Evolutionary conservation across 2,797 vertebrate genomes (phyloP).

Genomic region (Coendou prehensilis): DNA sequence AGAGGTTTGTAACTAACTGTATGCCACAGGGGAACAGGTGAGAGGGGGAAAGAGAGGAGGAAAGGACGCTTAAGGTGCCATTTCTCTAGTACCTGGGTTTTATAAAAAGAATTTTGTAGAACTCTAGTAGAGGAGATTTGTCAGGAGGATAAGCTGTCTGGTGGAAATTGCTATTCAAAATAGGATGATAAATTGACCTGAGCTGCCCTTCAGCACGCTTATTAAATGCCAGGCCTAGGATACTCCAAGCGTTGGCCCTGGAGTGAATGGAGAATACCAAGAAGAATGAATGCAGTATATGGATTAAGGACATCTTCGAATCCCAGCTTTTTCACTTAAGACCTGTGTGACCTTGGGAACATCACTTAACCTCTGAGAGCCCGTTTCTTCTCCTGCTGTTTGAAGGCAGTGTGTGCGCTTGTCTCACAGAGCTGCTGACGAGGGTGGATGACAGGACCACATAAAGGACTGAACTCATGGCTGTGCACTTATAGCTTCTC

Average conservation of each 20-base stretch:
- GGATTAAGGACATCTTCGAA: neutral
- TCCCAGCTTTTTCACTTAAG: neutral
- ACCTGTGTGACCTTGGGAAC: neutral
- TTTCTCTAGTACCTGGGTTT: neutral
- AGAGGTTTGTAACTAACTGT: slow-evolving; percentile 48
- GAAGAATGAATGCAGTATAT: neutral
- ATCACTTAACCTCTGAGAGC: neutral
- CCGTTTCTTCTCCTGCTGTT: neutral
- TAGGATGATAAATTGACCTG: neutral
- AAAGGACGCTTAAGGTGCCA: neutral
- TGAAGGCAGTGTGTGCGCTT: neutral
- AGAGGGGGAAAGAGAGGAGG: neutral
- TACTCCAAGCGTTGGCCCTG: no score
- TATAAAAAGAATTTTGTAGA: neutral
- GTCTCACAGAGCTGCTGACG: neutral
- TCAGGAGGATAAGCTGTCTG: neutral
- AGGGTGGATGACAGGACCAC: neutral
- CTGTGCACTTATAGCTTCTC: neutral
- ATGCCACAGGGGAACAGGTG: neutral
- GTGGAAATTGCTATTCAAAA: neutral
- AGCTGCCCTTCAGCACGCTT: neutral
- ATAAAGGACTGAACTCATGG: neutral
- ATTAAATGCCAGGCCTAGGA: neutral
- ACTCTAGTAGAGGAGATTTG: neutral
- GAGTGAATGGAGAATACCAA: neutral